Evolutionary conservation across 2,888 invertebrate genomes (phyloP).

Genomic region (Clunio marinus): DNA sequence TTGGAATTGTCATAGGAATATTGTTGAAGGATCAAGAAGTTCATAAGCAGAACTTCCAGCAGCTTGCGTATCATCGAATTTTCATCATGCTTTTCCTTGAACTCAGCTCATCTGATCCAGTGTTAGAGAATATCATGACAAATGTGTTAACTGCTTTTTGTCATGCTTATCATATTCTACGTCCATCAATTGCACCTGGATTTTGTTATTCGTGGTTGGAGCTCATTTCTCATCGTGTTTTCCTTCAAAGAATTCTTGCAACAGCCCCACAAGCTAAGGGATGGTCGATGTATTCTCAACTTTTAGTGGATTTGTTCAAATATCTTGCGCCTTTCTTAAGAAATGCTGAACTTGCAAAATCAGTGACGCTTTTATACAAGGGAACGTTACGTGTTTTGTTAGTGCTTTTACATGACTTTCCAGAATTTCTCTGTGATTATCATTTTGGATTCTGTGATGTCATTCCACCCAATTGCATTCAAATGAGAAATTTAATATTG

Average conservation of each 20-base stretch:
- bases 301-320: slow-evolving; percentile 92
- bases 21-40: slow-evolving; percentile 94
- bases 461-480: slow-evolving; percentile 98
- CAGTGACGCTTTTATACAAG: slow-evolving; percentile 90
- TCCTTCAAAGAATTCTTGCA: slow-evolving; percentile 89
- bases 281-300: slow-evolving; percentile 96
- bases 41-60: slow-evolving; percentile 85
- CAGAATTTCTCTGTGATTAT: slow-evolving; percentile 98
- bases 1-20: slow-evolving; percentile 94
- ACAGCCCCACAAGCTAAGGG: slow-evolving; percentile 90
- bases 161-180: slow-evolving; percentile 87
- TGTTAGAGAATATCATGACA: slow-evolving; percentile 90
- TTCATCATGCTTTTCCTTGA: slow-evolving; percentile 96
- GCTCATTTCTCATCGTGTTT: slow-evolving; percentile 92
- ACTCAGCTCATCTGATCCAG: slow-evolving; percentile 87
- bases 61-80: slow-evolving; percentile 95
- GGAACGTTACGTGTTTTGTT: slow-evolving; percentile 91
- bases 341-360: slow-evolving; percentile 92
- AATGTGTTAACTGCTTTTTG: slow-evolving; percentile 87
- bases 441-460: slow-evolving; percentile 99
- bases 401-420: slow-evolving; percentile 96
- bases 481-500: slow-evolving; percentile 95
- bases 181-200: slow-evolving; percentile 89
- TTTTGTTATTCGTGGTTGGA: slow-evolving; percentile 99
- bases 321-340: slow-evolving; percentile 95